Evolutionary conservation across 2,113 vertebrate species (phyloP).

Genomic region (Cottus gobio): DNA sequence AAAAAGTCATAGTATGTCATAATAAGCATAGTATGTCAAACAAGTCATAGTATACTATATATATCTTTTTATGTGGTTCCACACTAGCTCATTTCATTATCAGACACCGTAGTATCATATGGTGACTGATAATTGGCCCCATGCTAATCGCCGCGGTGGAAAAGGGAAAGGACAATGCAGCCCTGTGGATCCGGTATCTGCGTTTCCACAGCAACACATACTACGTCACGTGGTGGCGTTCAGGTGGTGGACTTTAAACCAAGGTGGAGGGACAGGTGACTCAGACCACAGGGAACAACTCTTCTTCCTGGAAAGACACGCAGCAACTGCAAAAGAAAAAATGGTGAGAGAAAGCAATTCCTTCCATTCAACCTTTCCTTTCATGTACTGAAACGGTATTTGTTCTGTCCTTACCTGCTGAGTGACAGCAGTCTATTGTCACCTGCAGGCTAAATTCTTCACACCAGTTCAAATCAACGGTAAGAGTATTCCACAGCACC

Average conservation of each 20-base stretch:
- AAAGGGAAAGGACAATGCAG: slow-evolving; percentile 38
- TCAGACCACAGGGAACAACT: background rate
- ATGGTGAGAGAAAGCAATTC: slow-evolving; percentile 65
- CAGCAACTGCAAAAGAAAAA: slow-evolving; percentile 33
- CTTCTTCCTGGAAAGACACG: slow-evolving; percentile 57
- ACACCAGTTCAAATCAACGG: slow-evolving; percentile 80
- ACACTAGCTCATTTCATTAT: background rate
- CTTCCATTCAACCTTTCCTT: background rate
- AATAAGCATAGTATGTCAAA: no score
- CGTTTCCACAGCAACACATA: slow-evolving; percentile 74
- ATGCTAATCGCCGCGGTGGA: slow-evolving; percentile 12
- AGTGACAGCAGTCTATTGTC: background rate
- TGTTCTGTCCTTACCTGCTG: background rate
- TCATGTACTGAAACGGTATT: background rate
- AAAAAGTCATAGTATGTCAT: no score
- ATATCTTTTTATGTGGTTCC: background rate
- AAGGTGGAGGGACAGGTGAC: slow-evolving; percentile 65
- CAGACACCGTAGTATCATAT: background rate
- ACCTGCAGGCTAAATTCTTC: slow-evolving; percentile 81
- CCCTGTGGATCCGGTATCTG: slow-evolving; percentile 60
- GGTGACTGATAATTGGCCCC: background rate
- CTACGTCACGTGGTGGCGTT: slow-evolving; percentile 60
- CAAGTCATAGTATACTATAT: no score
- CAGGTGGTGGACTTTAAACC: slow-evolving; percentile 75
- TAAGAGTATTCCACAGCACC: slow-evolving; percentile 39